Base-by-base conservation (phyloP, 1,140 invertebrate species). In the Wasmannia auropunctata region DNA sequence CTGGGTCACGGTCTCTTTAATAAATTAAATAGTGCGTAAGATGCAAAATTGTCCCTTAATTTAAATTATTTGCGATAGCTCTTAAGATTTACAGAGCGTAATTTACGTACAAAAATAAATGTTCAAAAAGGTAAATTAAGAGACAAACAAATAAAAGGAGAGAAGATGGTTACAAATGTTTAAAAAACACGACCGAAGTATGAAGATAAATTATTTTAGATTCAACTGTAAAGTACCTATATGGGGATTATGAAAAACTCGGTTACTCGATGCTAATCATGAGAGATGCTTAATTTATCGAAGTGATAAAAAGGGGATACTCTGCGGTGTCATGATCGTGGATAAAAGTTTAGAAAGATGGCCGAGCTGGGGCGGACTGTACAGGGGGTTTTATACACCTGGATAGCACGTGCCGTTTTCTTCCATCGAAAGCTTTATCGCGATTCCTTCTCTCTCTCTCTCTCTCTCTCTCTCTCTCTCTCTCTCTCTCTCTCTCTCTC, bases 271-370 rank as follows among this genome's bases (percentile, higher is more conserved):
- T 49, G 16, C 7, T 22, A 74, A 74, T 74, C 8, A 7, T 31
- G 8, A 25, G 58, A 10, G 14, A 22, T 74, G 25, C 25, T 60
- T 83, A 60, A 83, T 63, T 63, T 63, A 63, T 43, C 28, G 1
- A 72, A 28, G 25, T 25, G 37, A 60, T 40, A 46, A 72, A 67
- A 25, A 34, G 22, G 8, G 7, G 31, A 51, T 46, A 16, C 2
- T 22, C 2, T n/a, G 40, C 8, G 31, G 58, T 63, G 6, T 51
- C 31, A 3, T 10, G 19, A 70, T 56, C 16, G 19, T 19, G 10
- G 46, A 22, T 37, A 60, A 87, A 87, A 28, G 1, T 56, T 40
- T 16, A 49, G 74, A 31, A 46, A 76, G 43, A 25, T 58, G 11
- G 25, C 19, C 22, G 19, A 25, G 5, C 54, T 28, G 5, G 4